Percentiles rank a stretch among this genome's conserved stretches.
Conservation (phyloP, 2,113 vertebrate genomes). For the Centropus unirufus region DNA sequence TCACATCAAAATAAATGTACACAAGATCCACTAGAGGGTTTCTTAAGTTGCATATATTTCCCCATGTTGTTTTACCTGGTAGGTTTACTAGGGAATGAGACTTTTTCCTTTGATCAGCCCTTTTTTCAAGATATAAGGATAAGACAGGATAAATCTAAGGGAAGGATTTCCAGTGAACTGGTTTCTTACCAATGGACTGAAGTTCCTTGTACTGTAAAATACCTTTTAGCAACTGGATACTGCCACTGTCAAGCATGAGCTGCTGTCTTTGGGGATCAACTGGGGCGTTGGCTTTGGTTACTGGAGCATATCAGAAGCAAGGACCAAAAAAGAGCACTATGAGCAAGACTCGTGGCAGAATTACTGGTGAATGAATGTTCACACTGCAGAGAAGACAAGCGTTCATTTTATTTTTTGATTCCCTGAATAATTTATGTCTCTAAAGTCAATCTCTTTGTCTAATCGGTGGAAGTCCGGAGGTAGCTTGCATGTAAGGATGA, state of each 20-base stretch:
- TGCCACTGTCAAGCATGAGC: slow-evolving; percentile 20
- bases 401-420: not conserved
- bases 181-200: not conserved
- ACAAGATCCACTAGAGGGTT: not conserved
- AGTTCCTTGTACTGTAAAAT: slow-evolving; percentile 1
- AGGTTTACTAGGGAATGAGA: not conserved
- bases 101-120: not conserved
- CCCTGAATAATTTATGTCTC: not conserved
- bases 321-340: not conserved
- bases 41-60: not conserved
- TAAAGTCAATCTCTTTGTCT: not conserved
- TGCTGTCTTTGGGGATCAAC: slow-evolving; percentile 2
- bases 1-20: not conserved
- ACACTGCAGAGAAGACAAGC: not conserved
- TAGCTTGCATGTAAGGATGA: not conserved
- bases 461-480: not conserved
- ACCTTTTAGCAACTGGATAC: slow-evolving; percentile 15
- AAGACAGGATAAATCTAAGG: not conserved
- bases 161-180: not conserved
- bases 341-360: not conserved
- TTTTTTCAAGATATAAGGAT: too few species aligned
- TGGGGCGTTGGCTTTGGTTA: slow-evolving; percentile 13
- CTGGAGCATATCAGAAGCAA: slow-evolving; percentile 14
- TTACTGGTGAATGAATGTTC: not conserved
- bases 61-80: not conserved